These are phyloP conservation scores for Zaprionus obscuricornis DNA, from an alignment of 2,888 invertebrate species.

Conservation along the genomic window DNA sequence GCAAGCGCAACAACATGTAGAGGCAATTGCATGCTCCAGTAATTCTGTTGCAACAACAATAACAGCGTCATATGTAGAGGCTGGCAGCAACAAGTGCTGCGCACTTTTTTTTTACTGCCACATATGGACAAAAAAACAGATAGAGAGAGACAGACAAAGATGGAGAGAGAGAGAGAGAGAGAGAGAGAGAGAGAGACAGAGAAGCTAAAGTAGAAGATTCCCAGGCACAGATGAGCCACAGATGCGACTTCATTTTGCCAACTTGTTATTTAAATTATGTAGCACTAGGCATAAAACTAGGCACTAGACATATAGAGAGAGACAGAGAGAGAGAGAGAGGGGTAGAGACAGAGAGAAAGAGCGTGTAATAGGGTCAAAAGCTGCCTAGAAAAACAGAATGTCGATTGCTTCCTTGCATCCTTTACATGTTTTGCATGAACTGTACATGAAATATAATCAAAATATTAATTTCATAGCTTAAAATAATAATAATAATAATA, in stretches of 20 bases:
- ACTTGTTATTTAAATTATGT: too few relatives aligned
- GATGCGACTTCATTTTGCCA: too few relatives aligned
- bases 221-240: too few relatives aligned
- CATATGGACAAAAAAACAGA: conserved; percentile 40
- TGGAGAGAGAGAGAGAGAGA: conserved; percentile 13
- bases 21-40: conserved; percentile 64
- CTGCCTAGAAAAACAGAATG: conserved; percentile 10
- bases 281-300: too few relatives aligned
- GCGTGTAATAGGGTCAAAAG: conserved; percentile 12
- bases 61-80: neutral
- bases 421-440: too few relatives aligned
- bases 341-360: neutral
- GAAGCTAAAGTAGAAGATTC: conserved; percentile 5
- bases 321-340: neutral
- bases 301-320: neutral
- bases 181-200: conserved; percentile 16
- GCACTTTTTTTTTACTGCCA: conserved; percentile 50
- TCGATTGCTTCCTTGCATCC: too few relatives aligned
- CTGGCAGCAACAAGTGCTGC: conserved; percentile 49
- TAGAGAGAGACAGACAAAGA: neutral
- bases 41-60: conserved; percentile 42
- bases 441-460: too few relatives aligned
- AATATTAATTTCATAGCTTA: too few relatives aligned
- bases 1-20: conserved; percentile 33
- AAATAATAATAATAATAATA: too few relatives aligned